phyloP scores from a whole-genome alignment of 2,888 invertebrate genomes.

The Eumerus sabulonum region DNA sequence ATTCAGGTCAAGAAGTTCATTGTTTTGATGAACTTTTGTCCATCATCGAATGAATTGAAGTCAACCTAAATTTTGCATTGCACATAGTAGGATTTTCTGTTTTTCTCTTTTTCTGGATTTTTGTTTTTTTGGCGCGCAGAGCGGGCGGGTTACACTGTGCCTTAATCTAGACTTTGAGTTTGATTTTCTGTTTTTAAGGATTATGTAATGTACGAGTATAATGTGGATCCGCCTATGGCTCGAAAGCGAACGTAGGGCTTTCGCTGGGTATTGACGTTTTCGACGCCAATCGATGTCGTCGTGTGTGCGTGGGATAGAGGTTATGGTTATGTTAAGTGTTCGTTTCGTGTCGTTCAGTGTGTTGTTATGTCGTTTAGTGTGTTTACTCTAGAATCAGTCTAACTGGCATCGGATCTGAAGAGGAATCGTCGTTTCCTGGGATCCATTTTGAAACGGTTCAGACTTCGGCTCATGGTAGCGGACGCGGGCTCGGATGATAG shows the following conservation, averaged over 20 bases:
- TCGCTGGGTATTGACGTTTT: conserved; percentile 62
- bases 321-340: conserved; percentile 21
- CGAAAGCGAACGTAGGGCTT: conserved; percentile 47
- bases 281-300: conserved; percentile 5
- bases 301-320: conserved; percentile 17
- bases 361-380: conserved; percentile 38
- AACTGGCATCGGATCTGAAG: conserved; percentile 78
- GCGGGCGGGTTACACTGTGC: conserved; percentile 21
- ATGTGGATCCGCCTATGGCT: conserved; percentile 30
- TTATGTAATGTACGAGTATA: neutral
- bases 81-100: conserved; percentile 24
- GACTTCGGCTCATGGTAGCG: conserved; percentile 78
- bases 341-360: conserved; percentile 36
- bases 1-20: conserved; percentile 69
- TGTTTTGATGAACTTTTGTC: conserved; percentile 9
- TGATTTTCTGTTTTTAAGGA: conserved; percentile 8
- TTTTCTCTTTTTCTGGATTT: conserved; percentile 2
- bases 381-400: conserved; percentile 68
- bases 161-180: conserved; percentile 33
- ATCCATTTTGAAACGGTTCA: conserved; percentile 77
- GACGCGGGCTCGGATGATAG: conserved; percentile 78
- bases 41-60: conserved; percentile 54
- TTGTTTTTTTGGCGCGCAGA: conserved; percentile 38
- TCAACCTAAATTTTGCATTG: conserved; percentile 70
- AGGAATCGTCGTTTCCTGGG: conserved; percentile 79